These are phyloP conservation scores for Macaria liturata DNA, from an alignment of 2,888 invertebrate species.

Conservation along the genomic window DNA sequence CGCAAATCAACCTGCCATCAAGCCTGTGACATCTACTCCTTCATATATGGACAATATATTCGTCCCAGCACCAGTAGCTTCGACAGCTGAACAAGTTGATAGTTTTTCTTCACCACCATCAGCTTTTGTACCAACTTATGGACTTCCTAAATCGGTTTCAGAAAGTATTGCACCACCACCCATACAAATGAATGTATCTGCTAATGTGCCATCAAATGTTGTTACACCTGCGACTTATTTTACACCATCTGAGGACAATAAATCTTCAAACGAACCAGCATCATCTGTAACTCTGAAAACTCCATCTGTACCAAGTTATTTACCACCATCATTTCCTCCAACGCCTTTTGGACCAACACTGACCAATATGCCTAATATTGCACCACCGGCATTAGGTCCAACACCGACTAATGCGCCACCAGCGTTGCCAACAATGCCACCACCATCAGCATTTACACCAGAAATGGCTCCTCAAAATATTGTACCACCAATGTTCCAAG, in stretches of 20 bases:
- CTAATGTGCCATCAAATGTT: conserved; percentile 4
- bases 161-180: background rate
- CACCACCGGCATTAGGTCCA: background rate
- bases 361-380: too few species aligned
- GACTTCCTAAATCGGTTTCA: conserved; percentile 1
- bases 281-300: too few species aligned
- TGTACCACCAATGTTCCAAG: conserved; percentile 16
- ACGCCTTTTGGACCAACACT: conserved; percentile 6
- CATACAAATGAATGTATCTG: background rate
- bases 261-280: background rate
- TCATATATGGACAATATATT: conserved; percentile 57
- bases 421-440: background rate
- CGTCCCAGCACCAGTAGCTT: conserved; percentile 47
- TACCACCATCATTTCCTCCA: background rate
- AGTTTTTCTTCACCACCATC: conserved; percentile 9
- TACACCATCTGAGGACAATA: conserved; percentile 8
- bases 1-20: conserved; percentile 61
- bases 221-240: conserved; percentile 7
- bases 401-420: background rate
- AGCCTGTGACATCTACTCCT: conserved; percentile 45
- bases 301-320: background rate
- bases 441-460: conserved; percentile 5
- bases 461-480: conserved; percentile 11
- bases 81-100: conserved; percentile 7
- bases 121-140: conserved; percentile 10